Evolutionary conservation across 1,140 invertebrate genomes (phyloP).

Genomic region (Leptopilina boulardi): DNA sequence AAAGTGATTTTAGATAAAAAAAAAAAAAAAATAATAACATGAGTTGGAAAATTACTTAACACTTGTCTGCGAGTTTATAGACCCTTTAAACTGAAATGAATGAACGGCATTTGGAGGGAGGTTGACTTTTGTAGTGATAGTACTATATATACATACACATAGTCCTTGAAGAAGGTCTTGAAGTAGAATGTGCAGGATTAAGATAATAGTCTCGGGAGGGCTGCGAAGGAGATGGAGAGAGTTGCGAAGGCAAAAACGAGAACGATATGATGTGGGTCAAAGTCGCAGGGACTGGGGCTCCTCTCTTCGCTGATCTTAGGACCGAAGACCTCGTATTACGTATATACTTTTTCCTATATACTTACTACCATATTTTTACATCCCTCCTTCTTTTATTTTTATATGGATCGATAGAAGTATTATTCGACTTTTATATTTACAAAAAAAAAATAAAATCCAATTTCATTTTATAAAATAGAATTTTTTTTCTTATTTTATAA

Average conservation of each 20-base stretch:
- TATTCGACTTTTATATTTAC: not conserved
- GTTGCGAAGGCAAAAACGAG: conserved; percentile 45
- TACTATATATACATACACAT: no score
- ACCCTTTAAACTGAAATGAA: conserved; percentile 29
- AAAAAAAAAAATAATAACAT: no score
- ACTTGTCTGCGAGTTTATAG: not conserved
- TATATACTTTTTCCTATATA: no score
- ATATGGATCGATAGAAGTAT: not conserved
- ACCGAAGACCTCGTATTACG: conserved; percentile 13
- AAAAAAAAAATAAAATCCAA: not conserved
- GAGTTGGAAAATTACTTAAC: not conserved
- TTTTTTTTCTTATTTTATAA: no score
- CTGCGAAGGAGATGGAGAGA: conserved; percentile 36
- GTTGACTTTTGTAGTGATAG: conserved; percentile 10
- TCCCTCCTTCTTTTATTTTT: not conserved
- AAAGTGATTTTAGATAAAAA: no score
- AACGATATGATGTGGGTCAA: conserved; percentile 53
- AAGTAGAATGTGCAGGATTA: conserved; percentile 50
- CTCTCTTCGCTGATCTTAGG: conserved; percentile 44
- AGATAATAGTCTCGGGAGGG: conserved; percentile 51
- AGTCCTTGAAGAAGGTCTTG: conserved; percentile 44
- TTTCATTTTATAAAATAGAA: not conserved
- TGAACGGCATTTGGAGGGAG: conserved; percentile 23
- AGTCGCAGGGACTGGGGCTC: conserved; percentile 51
- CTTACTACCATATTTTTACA: conserved; percentile 19